These are phyloP conservation scores for Oncorhynchus keta DNA, from an alignment of 2,113 vertebrate genomes.

Conservation along the genomic window DNA sequence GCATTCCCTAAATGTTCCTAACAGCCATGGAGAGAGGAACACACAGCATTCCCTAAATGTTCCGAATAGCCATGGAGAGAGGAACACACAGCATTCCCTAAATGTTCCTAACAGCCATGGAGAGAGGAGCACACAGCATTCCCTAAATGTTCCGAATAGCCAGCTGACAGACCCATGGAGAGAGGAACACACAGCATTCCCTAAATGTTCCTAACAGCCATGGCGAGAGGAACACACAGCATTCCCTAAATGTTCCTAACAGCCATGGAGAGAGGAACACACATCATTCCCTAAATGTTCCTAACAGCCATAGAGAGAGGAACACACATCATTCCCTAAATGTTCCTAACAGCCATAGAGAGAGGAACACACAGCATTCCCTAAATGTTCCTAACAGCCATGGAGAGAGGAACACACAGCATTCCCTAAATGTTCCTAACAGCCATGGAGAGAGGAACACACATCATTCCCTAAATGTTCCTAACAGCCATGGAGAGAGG, in stretches of 20 bases:
- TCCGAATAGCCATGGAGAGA: too few relatives aligned
- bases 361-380: background rate
- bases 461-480: background rate
- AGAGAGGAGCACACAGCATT: background rate
- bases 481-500: background rate
- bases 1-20: background rate
- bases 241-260: background rate
- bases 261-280: too few relatives aligned
- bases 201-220: background rate
- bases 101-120: background rate
- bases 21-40: background rate
- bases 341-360: background rate
- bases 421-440: background rate
- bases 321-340: background rate
- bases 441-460: too few relatives aligned
- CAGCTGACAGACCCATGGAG: too few relatives aligned
- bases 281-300: background rate
- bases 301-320: background rate
- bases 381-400: background rate
- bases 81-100: background rate
- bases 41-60: background rate
- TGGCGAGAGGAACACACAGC: background rate
- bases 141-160: background rate
- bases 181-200: background rate
- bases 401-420: background rate